These are phyloP conservation scores for Melanerpes aurifrons DNA, from an alignment of 2,113 vertebrate genomes.

Conservation along the genomic window DNA sequence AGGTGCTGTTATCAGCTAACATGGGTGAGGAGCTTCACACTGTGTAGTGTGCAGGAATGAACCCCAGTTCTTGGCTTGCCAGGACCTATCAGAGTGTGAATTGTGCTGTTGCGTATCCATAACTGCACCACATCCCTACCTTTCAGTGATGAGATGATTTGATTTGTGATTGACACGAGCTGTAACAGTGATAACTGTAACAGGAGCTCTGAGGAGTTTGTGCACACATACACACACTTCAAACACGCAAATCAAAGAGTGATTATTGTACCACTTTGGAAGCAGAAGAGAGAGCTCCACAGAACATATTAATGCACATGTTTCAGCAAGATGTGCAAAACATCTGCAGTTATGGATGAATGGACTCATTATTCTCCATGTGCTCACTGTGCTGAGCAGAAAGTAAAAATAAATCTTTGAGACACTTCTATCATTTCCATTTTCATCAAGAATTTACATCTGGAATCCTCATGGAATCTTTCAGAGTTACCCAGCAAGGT, in stretches of 20 bases:
- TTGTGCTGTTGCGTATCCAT: not conserved
- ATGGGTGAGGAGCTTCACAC: not conserved
- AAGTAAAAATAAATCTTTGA: slow-evolving; percentile 70
- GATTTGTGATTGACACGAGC: not conserved
- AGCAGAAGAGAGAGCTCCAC: not conserved
- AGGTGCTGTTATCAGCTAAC: not conserved
- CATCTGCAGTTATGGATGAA: slow-evolving; percentile 66
- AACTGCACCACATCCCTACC: not conserved
- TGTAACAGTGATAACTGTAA: not conserved
- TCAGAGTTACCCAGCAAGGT: slow-evolving; percentile 2
- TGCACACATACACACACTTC: not conserved
- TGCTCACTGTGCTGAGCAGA: slow-evolving; percentile 33
- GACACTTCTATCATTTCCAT: slow-evolving; percentile 49
- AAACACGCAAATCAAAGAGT: slow-evolving; percentile 22
- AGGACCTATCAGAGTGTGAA: not conserved
- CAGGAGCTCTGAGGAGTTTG: not conserved
- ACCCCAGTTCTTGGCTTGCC: not conserved
- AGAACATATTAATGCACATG: slow-evolving; percentile 1
- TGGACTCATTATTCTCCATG: slow-evolving; percentile 39
- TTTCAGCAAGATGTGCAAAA: slow-evolving; percentile 65
- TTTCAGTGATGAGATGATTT: not conserved
- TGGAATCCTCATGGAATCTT: slow-evolving; percentile 60
- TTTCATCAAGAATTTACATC: slow-evolving; percentile 53
- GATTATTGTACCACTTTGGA: slow-evolving; percentile 21
- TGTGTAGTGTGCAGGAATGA: not conserved